Evolutionary conservation across 2,888 invertebrate species (phyloP), one percentile per base, ranked within the genome.

Genomic region (Phoenoteleia sp.): DNA sequence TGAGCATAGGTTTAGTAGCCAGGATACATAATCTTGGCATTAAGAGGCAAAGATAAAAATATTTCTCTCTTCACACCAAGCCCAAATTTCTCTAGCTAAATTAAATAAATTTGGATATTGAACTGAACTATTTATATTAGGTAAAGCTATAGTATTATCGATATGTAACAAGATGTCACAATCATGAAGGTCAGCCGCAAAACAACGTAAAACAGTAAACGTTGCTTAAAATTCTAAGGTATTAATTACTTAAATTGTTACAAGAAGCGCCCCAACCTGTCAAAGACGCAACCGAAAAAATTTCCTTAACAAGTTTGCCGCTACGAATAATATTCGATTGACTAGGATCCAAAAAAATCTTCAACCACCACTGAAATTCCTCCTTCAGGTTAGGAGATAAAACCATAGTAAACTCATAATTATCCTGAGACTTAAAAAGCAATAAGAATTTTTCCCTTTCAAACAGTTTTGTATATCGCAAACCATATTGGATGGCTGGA

Each of bases 401-500:
- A 11, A 6, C n/a, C 36, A 83, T 15, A 13, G 11, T 19, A 7
- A n/a, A 27, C 23, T 77, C 60, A 27, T 74, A 79, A 74, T 81
- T 23, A 13, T 33, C 15, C 9, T 76, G 39, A 15, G 19, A 45
- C 3, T 17, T 13, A 0, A 27, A 5, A 17, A 83, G 49, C 3
- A 62, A 60, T 19, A 25, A 29, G 47, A 62, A 75, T 80, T 85
- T 85, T 27, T 13, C 25, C 42, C 76, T 52, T 76, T 85, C 83
- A n/a, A 36, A 75, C 13, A 13, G 11, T 67, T 83, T 85, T 6
- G 67, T 79, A 42, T 85, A 54, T 0, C 58, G 5, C 21, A 33
- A 69, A 29, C 85, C 79, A 62, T 85, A 85, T 21, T 66, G 29
- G 3, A 84, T 58, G 7, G 74, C 84, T 52, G 79, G 74, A 33